Base-by-base conservation (phyloP, 2,797 vertebrate genomes). In the Micropoecilia bifurca region DNA sequence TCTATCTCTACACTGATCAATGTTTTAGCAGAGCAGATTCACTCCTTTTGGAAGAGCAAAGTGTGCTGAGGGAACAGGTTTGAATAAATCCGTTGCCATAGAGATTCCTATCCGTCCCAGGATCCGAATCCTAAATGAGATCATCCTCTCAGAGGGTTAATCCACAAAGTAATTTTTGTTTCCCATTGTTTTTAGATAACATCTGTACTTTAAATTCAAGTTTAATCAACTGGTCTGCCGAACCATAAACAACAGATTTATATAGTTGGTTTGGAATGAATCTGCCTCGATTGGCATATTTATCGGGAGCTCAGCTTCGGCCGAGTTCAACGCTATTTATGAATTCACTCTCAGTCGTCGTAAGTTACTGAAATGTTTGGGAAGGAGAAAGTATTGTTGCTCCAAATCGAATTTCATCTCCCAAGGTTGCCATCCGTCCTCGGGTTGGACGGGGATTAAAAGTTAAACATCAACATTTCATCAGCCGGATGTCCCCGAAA, bases 21-120 rank as follows among this genome's bases (percentile, higher is more conserved):
- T 98, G 97, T 96, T 97, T 97, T 96, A 96, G 95, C 94, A 96
- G 96, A 94, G 95, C 91, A 96, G 94, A 96, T 96, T 96, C 95
- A 87, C 92, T 80, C 92, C 90, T 96, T 95, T 95, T 95, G 95
- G 96, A 95, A 95, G 91, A 20, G 86, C 66, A 73, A 91, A 90
- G 48, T 88, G 72, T 87, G 92, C 91, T 89, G 92, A 91, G 89
- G 78, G 89, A 85, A 92, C 93, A 91, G 90, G 92, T 93, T 90
- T 87, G 88, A 89, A 92, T 93, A 91, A 93, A 95, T 92, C 93
- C 33, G 96, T 97, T 97, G 91, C 96, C 95, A 95, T 96, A 91
- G 96, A 95, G 97, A 97, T 96, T 59, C 5, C 90, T 93, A 93
- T 93, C 94, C 94, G 93, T 96, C 92, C 48, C 80, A 88, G 90